Base-by-base conservation (phyloP, 2,888 invertebrate species). In the Cryptocephalus moraei region DNA sequence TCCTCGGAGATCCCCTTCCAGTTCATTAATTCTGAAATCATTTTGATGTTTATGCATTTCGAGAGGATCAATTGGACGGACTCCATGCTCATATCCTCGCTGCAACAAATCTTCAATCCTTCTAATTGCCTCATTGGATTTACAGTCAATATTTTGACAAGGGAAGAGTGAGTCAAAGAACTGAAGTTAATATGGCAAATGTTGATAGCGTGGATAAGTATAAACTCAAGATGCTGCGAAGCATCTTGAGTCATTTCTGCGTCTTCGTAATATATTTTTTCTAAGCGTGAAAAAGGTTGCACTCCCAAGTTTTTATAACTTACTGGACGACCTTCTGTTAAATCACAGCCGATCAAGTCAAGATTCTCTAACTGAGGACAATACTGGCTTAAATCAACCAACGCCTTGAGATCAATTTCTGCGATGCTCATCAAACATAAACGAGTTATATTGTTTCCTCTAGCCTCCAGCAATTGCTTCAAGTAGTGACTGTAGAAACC, bases 391-490 rank as follows among this genome's bases (percentile, higher is more conserved):
- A 86, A 81, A 53, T 79, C 79, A 68, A 84, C 76, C 36, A 86
- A 65, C n/a, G 84, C 84, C 61, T 82, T 82, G 56, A 82, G 72
- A 67, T 84, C 83, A 55, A 86, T 79, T 68, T 84, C 81, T 60
- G 85, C 84, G 1, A 84, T 83, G 60, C 85, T 84, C 61, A 86
- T 85, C 45, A 86, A 72, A 64, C 84, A 84, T 48, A 86, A 68
- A 62, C 73, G 74, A 9, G 74, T 73, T 50, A 86, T 70, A 58
- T 83, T 80, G 53, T 75, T 75, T 9, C 85, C 84, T 61, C 81
- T 79, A 1, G 81, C 75, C 69, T 84, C 80, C 41, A 86, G 66
- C 9, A 85, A 71, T 59, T 80, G 79, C 56, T 81, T 80, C 32
- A 85, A 68, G 64, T 80, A 80, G 65, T 85, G 82, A 3, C 78